Conservation (phyloP, 2,888 invertebrate species). For the Lycaena phlaeas region DNA sequence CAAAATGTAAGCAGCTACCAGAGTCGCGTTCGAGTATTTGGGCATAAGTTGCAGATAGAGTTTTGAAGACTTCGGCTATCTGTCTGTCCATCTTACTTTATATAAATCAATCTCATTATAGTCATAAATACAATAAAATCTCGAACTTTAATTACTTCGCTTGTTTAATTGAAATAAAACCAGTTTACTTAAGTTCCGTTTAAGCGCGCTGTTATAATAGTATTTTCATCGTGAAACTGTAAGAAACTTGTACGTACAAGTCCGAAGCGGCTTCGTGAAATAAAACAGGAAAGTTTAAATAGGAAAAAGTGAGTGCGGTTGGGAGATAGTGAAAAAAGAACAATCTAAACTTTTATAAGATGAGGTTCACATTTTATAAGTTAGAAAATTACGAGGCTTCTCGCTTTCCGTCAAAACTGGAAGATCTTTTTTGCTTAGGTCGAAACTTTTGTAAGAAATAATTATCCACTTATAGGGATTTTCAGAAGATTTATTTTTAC, state of each 20-base stretch:
- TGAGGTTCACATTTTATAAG: conserved; percentile 54
- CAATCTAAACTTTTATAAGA: conserved; percentile 62
- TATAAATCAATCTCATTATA: too few relatives aligned
- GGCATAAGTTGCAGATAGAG: too few relatives aligned
- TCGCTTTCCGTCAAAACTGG: conserved; percentile 9
- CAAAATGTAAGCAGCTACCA: too few relatives aligned
- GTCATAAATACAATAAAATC: too few relatives aligned
- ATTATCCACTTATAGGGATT: too few relatives aligned
- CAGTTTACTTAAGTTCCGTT: conserved; percentile 14
- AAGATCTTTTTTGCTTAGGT: too few relatives aligned
- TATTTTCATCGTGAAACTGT: conserved; percentile 26
- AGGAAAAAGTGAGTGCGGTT: conserved; percentile 60
- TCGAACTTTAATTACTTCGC: too few relatives aligned
- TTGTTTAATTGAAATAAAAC: conserved; percentile 19
- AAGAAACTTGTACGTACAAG: conserved; percentile 30
- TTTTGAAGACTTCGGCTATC: too few relatives aligned
- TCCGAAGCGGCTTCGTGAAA: conserved; percentile 42
- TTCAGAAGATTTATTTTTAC: too few relatives aligned
- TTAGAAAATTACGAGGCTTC: conserved; percentile 51
- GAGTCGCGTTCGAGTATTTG: too few relatives aligned
- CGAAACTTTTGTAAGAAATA: too few relatives aligned
- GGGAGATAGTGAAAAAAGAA: conserved; percentile 65
- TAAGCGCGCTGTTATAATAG: conserved; percentile 21
- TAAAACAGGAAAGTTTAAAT: conserved; percentile 67
- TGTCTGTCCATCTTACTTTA: too few relatives aligned